Base-by-base conservation (phyloP, 2,888 invertebrate species). In the Spicauda simplicius region DNA sequence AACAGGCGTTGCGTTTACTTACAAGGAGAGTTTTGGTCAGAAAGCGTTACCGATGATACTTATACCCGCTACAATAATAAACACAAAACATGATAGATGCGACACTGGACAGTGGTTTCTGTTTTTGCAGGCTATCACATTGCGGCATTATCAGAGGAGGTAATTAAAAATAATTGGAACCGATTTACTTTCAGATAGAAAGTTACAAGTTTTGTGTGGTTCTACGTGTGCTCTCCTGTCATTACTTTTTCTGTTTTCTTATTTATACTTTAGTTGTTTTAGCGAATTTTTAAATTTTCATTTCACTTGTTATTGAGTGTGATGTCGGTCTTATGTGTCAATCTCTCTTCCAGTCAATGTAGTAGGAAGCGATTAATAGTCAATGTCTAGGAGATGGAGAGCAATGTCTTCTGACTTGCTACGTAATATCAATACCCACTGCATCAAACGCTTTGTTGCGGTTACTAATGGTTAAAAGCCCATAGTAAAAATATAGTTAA, bases 101-200 rank as follows among this genome's bases (percentile, higher is more conserved):
- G 67, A 66, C 67, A 56, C 16, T 63, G 55, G 45, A 63, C 18
- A 55, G 55, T 54, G 53, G 63, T 30, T 30, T 4, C 30, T 64
- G 64, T 64, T 64, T 64, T 58, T 53, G 19, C 25, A 30, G 48
- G 55, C 54, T 30, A 60, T 60, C 55, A 25, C 56, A 41, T 55
- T 19, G 55, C 67, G 55, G 50, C 55, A 56, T 62, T 67, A 67
- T 67, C 67, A 61, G 56, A 33, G 59, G 58, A 58, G 50, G 59
- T 70, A 72, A 73, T 72, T 73, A 72, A 73, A 64, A 62, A 69
- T 72, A 73, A 73, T 72, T 73, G 72, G 64, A 64, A 69, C 66
- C 70, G 69, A 71, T 72, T 71, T 69, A 71, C 74, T 72, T 70
- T 72, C 72, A 70, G 69, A 72, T 68, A 71, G 72, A 74, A 74